A percentile compares a stretch with the other conserved stretches of the same genome.
Evolutionary conservation across 2,113 vertebrate species (phyloP).

Genomic region (Malurus cyaneus): DNA sequence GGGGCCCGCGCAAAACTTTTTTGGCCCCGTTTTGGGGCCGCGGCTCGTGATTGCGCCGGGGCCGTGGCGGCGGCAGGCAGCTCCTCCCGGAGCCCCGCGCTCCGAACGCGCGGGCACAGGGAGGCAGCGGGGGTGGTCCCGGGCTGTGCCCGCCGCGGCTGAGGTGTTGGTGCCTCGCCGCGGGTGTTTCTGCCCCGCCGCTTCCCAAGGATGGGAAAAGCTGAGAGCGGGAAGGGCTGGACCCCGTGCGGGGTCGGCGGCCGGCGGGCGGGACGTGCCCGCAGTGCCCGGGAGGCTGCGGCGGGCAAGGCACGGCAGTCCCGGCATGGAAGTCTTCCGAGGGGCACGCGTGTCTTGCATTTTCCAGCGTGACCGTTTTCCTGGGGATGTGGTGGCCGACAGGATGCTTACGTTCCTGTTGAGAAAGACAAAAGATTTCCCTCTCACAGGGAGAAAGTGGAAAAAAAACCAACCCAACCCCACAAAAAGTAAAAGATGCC

Average conservation of each 20-base stretch:
- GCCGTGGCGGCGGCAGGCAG: not conserved
- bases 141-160: not conserved
- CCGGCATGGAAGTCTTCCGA: fast-evolving
- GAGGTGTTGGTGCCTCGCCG: not conserved
- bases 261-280: not conserved
- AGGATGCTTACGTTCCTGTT: not conserved
- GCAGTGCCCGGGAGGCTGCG: not conserved
- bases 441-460: not conserved
- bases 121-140: not conserved
- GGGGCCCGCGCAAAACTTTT: not conserved
- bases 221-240: not conserved
- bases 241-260: not conserved
- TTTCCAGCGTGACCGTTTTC: not conserved
- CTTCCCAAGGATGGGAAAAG: fast-evolving
- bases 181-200: not conserved
- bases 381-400: not conserved
- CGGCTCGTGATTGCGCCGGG: not conserved
- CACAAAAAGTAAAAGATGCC: not conserved
- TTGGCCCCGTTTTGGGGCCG: not conserved
- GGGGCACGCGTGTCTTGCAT: not conserved
- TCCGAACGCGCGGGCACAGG: not conserved
- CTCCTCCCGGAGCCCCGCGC: not conserved
- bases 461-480: not conserved
- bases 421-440: not conserved
- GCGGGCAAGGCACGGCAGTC: not conserved